Base-by-base conservation (phyloP, 2,888 invertebrate genomes). In the Ptychoptera albimana region DNA sequence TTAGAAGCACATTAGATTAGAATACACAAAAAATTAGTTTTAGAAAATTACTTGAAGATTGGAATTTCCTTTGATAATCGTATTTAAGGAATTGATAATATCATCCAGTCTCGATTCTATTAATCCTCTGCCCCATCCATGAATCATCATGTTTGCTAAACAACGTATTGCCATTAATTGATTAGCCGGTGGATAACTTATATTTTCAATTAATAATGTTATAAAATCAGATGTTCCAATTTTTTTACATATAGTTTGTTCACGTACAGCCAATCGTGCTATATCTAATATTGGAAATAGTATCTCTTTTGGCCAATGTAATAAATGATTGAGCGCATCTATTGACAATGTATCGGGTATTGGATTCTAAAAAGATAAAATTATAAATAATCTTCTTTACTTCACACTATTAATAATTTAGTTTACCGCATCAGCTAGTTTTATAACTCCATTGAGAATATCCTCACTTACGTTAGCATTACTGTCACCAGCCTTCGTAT, bases 271-370 rank as follows among this genome's bases (percentile, higher is more conserved):
- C 56, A 94, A 66, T 50, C 96, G 74, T 11, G 89, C 72, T 6
- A 94, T 69, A 59, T 97, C 96, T 52, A 97, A 64, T 6, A 82
- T 84, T 1, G 96, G 96, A 59, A 93, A 92, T 2, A 92, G 70
- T 50, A 80, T 73, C 57, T 85, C 84, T 64, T 75, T 72, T 34
- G 81, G 79, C 86, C 86, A 87, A 46, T 73, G 67, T 45, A 85
- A 61, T 54, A 81, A 66, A 55, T 70, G 68, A 56, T 77, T 75
- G 46, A 85, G 61, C 37, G 70, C 60, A 37, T 66, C 61, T 45
- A 79, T 58, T 10, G 73, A 69, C 49, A 72, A 70, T 15, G 66
- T 52, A 40, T 63, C 60, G 6, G 58, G 43, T 39, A 55, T 57
- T 0, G 56, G 53, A 1, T 51, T 39, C 16, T 48, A 16, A 49